Percentiles rank a stretch among this genome's conserved stretches.
Conservation (phyloP, 2,888 invertebrate genomes). For the Gnatocerus cornutus region DNA sequence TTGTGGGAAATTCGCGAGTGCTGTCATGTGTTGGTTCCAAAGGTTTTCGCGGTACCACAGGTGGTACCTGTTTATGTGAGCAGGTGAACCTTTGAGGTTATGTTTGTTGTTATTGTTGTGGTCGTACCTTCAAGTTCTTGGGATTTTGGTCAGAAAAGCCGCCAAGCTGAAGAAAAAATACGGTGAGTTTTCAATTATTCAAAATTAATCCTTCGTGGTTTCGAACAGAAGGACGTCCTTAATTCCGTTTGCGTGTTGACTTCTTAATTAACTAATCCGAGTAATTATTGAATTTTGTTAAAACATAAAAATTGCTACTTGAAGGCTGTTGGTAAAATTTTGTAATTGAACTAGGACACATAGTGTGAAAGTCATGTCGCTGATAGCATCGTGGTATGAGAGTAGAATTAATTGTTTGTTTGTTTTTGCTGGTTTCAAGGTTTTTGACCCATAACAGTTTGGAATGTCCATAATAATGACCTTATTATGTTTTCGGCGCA, state of each 20-base stretch:
- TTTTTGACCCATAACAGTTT: constrained; percentile 2
- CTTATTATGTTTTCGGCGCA: background rate
- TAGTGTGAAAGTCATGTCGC: constrained; percentile 30
- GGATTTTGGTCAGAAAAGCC: constrained; percentile 6
- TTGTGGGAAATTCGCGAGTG: constrained; percentile 27
- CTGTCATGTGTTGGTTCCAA: constrained; percentile 1
- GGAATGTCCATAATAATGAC: no score
- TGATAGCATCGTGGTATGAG: constrained; percentile 20
- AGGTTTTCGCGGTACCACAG: constrained; percentile 40
- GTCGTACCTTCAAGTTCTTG: background rate
- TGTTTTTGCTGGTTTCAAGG: constrained; percentile 19
- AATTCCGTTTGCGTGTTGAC: background rate
- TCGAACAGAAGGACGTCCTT: constrained; percentile 10
- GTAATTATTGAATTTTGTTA: no score
- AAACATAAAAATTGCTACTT: no score
- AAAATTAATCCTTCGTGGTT: constrained; percentile 5
- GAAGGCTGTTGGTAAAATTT: constrained; percentile 2
- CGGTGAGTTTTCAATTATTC: constrained; percentile 50
- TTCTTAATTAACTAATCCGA: constrained; percentile 3
- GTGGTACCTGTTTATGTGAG: constrained; percentile 52
- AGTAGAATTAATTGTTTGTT: constrained; percentile 8
- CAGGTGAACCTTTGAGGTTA: constrained; percentile 55
- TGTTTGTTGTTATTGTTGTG: constrained; percentile 47
- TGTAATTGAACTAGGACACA: constrained; percentile 27
- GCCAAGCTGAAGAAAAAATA: constrained; percentile 57